A percentile compares a stretch with the other conserved stretches of the same genome.
These are phyloP conservation scores for Microctenopoma lineatum DNA, from an alignment of 2,797 vertebrate species.

Conservation along the genomic window DNA sequence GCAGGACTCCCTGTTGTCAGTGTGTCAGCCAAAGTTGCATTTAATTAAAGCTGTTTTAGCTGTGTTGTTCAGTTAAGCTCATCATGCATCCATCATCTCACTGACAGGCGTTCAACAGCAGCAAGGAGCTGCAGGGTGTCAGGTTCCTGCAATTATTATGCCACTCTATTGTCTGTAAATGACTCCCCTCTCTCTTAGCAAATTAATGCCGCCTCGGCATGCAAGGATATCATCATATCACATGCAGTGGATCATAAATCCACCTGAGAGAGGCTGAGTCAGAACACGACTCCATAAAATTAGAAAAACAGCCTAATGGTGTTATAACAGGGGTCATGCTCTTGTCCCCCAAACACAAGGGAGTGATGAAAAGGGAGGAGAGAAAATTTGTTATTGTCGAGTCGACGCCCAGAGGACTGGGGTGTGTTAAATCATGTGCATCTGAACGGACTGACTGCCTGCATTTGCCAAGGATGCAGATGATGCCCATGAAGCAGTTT, in stretches of 20 bases:
- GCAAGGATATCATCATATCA: conserved; percentile 36
- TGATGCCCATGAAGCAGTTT: neutral
- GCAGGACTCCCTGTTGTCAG: conserved; percentile 39
- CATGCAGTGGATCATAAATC: conserved; percentile 48
- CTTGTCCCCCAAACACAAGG: conserved; percentile 21
- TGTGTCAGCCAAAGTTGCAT: conserved; percentile 62
- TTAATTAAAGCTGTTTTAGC: conserved; percentile 74
- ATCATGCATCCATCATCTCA: conserved; percentile 51
- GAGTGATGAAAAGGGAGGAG: conserved; percentile 19
- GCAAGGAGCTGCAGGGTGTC: conserved; percentile 54
- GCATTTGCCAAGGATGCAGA: conserved; percentile 22
- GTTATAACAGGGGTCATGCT: conserved; percentile 51
- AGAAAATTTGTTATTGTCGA: conserved; percentile 21
- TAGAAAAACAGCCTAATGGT: conserved; percentile 55
- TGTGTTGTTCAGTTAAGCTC: conserved; percentile 51
- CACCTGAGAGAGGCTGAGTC: conserved; percentile 44
- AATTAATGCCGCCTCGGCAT: conserved; percentile 59
- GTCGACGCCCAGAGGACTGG: conserved; percentile 37
- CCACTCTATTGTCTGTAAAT: conserved; percentile 58
- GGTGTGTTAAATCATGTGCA: conserved; percentile 36
- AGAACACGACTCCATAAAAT: conserved; percentile 54
- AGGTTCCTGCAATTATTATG: conserved; percentile 65
- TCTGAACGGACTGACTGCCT: conserved; percentile 6
- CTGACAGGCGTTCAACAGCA: conserved; percentile 55
- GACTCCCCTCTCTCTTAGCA: conserved; percentile 44